Conservation (phyloP, 2,113 vertebrate species). For the Struthidea cinerea region DNA sequence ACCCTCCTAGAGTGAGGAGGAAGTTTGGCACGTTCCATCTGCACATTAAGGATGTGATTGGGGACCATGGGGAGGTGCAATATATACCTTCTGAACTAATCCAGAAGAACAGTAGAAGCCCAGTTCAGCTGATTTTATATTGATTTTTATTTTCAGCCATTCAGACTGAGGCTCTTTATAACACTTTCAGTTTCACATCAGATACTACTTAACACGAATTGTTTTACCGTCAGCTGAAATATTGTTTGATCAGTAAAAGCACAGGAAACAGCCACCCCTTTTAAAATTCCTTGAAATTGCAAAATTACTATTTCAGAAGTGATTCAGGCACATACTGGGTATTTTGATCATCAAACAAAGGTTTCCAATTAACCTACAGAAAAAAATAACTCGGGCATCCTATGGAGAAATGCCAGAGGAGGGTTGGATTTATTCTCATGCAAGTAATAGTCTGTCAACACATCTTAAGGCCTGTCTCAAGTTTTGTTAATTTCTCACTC, state of each 20-base stretch:
- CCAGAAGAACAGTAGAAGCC: not conserved
- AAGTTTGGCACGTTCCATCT: not conserved
- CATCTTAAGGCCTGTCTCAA: not conserved
- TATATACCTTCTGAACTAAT: not conserved
- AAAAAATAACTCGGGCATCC: not conserved
- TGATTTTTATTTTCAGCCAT: not conserved
- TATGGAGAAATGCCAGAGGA: not conserved
- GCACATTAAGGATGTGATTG: not conserved
- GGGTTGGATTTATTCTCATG: not conserved
- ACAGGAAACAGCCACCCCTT: not conserved
- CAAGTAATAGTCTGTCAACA: not conserved
- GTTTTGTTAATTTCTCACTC: not conserved
- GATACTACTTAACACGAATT: not conserved
- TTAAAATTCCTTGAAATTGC: not conserved
- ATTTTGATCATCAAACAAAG: not conserved
- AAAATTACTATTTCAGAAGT: not conserved
- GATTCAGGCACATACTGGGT: not conserved
- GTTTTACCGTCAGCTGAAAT: not conserved
- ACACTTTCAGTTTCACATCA: not conserved
- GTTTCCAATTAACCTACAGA: not conserved
- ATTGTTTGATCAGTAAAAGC: not conserved
- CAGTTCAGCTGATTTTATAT: not conserved
- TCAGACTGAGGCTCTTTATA: not conserved
- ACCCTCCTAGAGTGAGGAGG: accelerated
- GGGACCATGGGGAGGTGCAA: not conserved